Conservation (phyloP, 53 echinoderm and acorn worm genomes). For the Holothuria leucospilota region DNA sequence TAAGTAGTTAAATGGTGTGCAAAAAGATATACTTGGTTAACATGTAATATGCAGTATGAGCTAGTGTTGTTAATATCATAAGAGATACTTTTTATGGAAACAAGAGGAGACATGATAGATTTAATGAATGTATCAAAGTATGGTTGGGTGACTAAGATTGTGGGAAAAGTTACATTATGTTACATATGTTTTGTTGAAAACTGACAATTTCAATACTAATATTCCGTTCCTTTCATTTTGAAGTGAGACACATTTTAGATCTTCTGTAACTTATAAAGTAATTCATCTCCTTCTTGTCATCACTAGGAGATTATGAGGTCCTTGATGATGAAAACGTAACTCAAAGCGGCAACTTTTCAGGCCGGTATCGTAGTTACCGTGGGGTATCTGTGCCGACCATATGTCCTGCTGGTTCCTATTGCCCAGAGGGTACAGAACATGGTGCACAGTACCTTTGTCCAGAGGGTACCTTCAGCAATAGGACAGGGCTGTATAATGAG, state of each 20-base stretch:
- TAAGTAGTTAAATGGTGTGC: too few relatives aligned
- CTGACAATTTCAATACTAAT: background rate
- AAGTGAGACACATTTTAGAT: background rate
- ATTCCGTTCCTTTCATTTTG: background rate
- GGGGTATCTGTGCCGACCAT: slow-evolving; percentile 87
- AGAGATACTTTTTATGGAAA: too few relatives aligned
- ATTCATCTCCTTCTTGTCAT: background rate
- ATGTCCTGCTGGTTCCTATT: slow-evolving; percentile 88
- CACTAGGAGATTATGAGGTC: slow-evolving; percentile 82
- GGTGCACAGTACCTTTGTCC: slow-evolving; percentile 88
- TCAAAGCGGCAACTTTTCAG: slow-evolving; percentile 81
- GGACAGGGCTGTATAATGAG: slow-evolving; percentile 79
- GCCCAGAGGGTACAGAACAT: slow-evolving; percentile 79
- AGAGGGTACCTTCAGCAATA: slow-evolving; percentile 89
- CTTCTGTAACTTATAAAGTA: background rate
- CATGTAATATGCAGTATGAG: too few relatives aligned
- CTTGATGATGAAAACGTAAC: slow-evolving; percentile 86
- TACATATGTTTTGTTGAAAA: too few relatives aligned
- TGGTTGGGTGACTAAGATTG: too few relatives aligned
- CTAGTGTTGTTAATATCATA: too few relatives aligned
- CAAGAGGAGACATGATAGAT: too few relatives aligned
- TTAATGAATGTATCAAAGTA: too few relatives aligned
- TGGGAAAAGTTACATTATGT: too few relatives aligned
- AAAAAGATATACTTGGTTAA: too few relatives aligned
- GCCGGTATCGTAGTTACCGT: slow-evolving; percentile 91